phyloP scores from a whole-genome alignment of 2,888 invertebrate genomes.

The Synergus gifuensis region DNA sequence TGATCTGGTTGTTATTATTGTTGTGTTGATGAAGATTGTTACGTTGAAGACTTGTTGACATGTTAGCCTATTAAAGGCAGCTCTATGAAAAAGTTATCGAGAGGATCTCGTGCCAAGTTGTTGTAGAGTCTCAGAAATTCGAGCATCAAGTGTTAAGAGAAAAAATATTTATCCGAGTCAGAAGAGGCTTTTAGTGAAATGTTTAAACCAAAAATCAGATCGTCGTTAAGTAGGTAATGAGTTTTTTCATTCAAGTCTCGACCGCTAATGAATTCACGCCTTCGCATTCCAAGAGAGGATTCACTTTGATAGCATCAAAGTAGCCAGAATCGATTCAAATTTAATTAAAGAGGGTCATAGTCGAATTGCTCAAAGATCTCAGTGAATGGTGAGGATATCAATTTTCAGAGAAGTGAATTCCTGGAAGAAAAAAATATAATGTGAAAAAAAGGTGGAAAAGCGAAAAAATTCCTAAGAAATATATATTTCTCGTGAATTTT shows the following conservation, averaged over 20 bases:
- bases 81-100: neutral
- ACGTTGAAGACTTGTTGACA: neutral
- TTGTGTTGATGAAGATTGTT: neutral
- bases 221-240: neutral
- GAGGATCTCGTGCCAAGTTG: neutral
- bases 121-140: neutral
- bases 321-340: neutral
- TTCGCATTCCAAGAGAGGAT: neutral
- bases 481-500: neutral
- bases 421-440: neutral
- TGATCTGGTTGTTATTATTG: neutral
- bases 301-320: neutral
- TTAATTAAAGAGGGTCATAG: neutral
- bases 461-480: neutral
- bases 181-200: neutral
- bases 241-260: neutral
- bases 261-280: constrained; percentile 2
- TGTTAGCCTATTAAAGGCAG: neutral
- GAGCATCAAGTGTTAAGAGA: neutral
- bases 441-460: neutral
- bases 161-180: neutral
- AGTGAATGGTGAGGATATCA: neutral
- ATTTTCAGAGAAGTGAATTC: neutral
- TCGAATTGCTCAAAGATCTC: neutral
- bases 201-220: neutral